Evolutionary conservation across 2,113 vertebrate genomes (phyloP), one percentile per base, ranked within the genome.

Genomic region (Prochilodus magdalenae): DNA sequence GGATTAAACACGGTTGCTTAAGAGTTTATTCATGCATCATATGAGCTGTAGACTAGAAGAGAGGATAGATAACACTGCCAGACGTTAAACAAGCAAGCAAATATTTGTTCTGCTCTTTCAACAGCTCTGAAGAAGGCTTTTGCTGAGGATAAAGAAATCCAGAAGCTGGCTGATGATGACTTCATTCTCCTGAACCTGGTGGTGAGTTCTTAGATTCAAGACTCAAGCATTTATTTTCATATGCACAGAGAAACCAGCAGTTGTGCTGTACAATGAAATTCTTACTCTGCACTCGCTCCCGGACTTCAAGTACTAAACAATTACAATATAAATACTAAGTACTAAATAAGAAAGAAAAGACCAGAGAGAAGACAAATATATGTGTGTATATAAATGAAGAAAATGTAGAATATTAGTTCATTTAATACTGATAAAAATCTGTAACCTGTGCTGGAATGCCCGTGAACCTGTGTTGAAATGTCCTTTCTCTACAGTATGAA

Each of bases 111-210:
- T 71, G 26, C 51, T 74, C 22, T 44, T 84, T 51, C 76, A 79
- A 2, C 81, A 99, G 98, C 95, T 26, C 87, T 99, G 83, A 98
- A 95, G 93, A 98, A 99, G 81, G 90, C 75, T 12, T 93, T 99
- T 73, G 89, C 97, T 29, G 95, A 96, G 66, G 84, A 93, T 81
- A 92, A 94, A 53, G 94, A 96, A 0, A 87, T 99, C 75, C 98
- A 99, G 92, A 97, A 93, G 86, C 0, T 91, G 79, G 95, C 96
- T 0, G 96, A 95, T 73, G 93, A 98, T 26, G 94, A 97, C 36
- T 98, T 99, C 73, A 36, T 99, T 53, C 88, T 97, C 53, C 93
- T 99, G 70, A 99, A 99, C 86, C 92, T 99, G 33, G 83, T 98
- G 88, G 98, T 98, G 90, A 91, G 95, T 95, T 30, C 62, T 59